These are phyloP conservation scores for Paraescarpia echinospica DNA, from an alignment of 1,140 invertebrate species.

Conservation along the genomic window DNA sequence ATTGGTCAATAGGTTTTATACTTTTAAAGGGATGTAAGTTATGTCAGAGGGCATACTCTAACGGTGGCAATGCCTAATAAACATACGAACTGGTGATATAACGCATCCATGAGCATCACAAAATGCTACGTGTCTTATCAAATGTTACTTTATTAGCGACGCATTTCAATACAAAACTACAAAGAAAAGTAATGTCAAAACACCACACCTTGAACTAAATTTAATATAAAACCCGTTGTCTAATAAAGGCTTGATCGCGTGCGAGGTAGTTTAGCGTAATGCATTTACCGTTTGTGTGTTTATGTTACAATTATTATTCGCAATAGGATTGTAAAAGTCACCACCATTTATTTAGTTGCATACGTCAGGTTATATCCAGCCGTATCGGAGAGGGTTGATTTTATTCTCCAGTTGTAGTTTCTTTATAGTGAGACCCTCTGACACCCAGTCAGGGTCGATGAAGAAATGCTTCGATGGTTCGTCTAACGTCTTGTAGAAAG, in stretches of 20 bases:
- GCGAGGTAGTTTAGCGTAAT: background rate
- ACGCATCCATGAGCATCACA: background rate
- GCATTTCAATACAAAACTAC: background rate
- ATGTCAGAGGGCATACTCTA: too few species aligned
- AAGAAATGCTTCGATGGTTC: conserved; percentile 2
- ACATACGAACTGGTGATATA: too few species aligned
- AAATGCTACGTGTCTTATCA: background rate
- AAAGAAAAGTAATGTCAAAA: background rate
- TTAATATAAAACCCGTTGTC: background rate
- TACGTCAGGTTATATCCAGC: conserved; percentile 11
- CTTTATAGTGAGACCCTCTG: conserved; percentile 2
- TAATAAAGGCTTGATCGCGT: background rate
- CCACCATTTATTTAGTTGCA: background rate
- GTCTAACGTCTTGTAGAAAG: background rate
- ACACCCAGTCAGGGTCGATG: conserved; percentile 15
- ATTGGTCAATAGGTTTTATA: too few species aligned
- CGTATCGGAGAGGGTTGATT: conserved; percentile 8
- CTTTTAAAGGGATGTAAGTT: too few species aligned
- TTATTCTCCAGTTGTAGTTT: background rate
- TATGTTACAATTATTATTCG: background rate
- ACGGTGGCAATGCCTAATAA: too few species aligned
- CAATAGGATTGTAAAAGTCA: background rate
- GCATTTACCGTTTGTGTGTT: too few species aligned
- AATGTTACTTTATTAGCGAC: background rate
- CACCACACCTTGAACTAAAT: background rate